A percentile compares a stretch with the other conserved stretches of the same genome.
Evolutionary conservation across 2,797 vertebrate species (phyloP).

Genomic region (Gymnopithys bicolor): DNA sequence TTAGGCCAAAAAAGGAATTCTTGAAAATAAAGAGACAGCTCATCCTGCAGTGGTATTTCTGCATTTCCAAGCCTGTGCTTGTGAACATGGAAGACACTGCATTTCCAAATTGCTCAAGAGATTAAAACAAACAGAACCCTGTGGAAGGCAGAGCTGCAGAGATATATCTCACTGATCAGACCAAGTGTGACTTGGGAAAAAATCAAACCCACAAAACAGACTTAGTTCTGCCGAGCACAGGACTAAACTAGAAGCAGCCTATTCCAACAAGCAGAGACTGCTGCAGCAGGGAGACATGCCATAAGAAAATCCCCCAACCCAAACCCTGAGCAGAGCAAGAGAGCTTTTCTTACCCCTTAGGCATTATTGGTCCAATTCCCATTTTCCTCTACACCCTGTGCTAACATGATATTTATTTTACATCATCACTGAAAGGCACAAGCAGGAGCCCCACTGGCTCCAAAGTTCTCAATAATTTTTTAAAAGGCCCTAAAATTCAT

Average conservation of each 20-base stretch:
- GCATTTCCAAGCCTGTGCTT: not conserved
- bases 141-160: slow-evolving; percentile 11
- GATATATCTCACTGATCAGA: slow-evolving; percentile 1
- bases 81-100: not conserved
- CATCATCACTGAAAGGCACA: not conserved
- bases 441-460: slow-evolving; percentile 30
- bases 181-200: not conserved
- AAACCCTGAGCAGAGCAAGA: not conserved
- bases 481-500: slow-evolving; percentile 52
- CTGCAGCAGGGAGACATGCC: not conserved
- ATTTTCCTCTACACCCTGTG: not conserved
- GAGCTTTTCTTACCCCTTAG: slow-evolving; percentile 4
- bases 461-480: slow-evolving; percentile 43
- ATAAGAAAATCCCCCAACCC: not conserved
- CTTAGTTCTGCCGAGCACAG: not conserved
- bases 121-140: slow-evolving; percentile 13
- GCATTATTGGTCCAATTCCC: not conserved
- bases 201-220: not conserved
- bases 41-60: not conserved
- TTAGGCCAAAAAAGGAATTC: not conserved
- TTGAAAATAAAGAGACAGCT: not conserved
- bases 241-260: slow-evolving; percentile 8
- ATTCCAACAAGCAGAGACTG: not conserved
- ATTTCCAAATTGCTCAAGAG: slow-evolving; percentile 3
- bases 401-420: slow-evolving; percentile 25